A percentile compares a stretch with the other conserved stretches of the same genome.
These are phyloP conservation scores for Tinamus major DNA, from an alignment of 2,797 vertebrate genomes.

Conservation along the genomic window DNA sequence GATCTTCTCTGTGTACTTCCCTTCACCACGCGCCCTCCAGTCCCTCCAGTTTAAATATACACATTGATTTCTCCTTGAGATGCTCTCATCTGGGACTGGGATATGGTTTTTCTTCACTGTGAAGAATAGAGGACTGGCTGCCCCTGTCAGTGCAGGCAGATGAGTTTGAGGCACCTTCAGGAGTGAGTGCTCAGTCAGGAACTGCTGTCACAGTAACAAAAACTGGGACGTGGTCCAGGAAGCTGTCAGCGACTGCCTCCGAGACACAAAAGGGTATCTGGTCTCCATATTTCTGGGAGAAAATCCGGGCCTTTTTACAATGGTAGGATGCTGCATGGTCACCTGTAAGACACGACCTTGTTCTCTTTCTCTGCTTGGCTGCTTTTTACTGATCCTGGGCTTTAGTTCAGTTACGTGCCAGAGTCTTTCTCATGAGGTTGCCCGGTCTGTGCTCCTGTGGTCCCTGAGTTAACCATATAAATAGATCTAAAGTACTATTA, in stretches of 20 bases:
- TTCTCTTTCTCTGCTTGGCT: not conserved
- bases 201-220: not conserved
- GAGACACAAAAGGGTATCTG: not conserved
- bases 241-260: not conserved
- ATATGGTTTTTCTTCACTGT: not conserved
- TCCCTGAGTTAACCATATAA: not conserved
- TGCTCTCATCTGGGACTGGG: not conserved
- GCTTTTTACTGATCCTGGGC: not conserved
- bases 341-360: not conserved
- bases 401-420: not conserved
- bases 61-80: not conserved
- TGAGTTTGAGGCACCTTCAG: not conserved
- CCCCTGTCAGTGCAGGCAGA: not conserved
- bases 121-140: not conserved
- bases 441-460: not conserved
- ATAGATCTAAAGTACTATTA: not conserved
- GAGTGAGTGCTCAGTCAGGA: not conserved
- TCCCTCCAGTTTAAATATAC: not conserved
- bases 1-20: not conserved
- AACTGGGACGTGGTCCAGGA: not conserved
- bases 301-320: not conserved
- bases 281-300: not conserved
- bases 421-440: not conserved
- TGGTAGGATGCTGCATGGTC: fast-evolving
- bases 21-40: not conserved